A percentile compares a stretch with the other conserved stretches of the same genome.
Conservation (phyloP, 2,888 invertebrate species). For the Machimus rusticus region DNA sequence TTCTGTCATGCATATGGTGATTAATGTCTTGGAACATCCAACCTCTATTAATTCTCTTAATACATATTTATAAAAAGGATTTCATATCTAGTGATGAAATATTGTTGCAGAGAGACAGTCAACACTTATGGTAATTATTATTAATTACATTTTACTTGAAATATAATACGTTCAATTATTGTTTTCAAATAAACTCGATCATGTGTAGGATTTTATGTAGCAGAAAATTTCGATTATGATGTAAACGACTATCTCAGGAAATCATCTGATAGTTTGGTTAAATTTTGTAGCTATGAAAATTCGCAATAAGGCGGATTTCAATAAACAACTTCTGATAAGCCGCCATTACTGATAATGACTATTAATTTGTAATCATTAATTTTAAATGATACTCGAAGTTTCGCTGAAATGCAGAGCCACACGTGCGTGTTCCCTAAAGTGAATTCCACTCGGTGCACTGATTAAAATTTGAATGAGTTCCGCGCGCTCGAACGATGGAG, state of each 20-base stretch:
- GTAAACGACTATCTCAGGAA: not conserved
- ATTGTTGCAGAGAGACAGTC: too few species aligned
- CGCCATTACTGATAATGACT: not conserved
- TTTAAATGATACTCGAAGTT: not conserved
- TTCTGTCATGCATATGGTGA: too few species aligned
- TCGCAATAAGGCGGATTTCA: not conserved
- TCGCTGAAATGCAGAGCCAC: not conserved
- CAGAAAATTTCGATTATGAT: not conserved
- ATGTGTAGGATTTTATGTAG: not conserved
- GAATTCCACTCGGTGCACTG: not conserved
- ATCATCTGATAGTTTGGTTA: not conserved
- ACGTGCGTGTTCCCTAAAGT: not conserved
- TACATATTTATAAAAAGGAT: too few species aligned
- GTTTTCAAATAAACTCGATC: not conserved
- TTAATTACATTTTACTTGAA: too few species aligned
- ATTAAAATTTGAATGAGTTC: not conserved
- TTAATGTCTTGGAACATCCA: too few species aligned
- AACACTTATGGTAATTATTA: too few species aligned
- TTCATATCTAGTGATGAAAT: too few species aligned
- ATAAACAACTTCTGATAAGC: not conserved
- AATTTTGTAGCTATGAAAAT: not conserved
- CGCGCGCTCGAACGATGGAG: not conserved
- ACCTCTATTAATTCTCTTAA: too few species aligned
- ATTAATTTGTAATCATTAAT: not conserved
- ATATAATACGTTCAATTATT: not conserved